Percentiles rank a stretch among this genome's conserved stretches.
Conservation (phyloP, 2,888 invertebrate genomes). For the Eupithecia tripunctaria region DNA sequence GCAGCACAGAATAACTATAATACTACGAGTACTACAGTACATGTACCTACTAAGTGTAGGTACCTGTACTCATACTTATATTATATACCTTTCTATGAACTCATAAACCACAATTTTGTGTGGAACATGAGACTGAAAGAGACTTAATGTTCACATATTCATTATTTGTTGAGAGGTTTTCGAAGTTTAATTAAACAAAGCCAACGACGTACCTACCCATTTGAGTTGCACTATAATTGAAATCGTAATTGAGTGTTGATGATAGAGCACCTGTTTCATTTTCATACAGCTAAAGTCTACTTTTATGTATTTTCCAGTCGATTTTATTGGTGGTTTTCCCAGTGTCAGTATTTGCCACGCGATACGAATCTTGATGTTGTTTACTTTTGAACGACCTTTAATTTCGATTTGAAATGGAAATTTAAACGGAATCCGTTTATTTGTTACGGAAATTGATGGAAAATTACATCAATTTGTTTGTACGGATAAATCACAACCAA, state of each 20-base stretch:
- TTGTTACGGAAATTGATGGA: neutral
- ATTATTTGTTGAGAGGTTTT: neutral
- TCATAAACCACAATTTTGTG: too few relatives aligned
- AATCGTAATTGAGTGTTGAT: neutral
- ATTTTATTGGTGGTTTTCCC: neutral
- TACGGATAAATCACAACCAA: too few relatives aligned
- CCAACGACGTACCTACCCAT: neutral
- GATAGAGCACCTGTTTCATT: neutral
- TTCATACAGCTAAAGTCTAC: neutral
- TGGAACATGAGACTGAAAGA: neutral
- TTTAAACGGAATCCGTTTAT: neutral
- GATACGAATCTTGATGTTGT: neutral
- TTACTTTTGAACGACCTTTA: conserved; percentile 1
- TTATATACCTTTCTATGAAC: too few relatives aligned
- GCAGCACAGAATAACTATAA: too few relatives aligned
- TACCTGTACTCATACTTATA: too few relatives aligned
- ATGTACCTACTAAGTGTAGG: too few relatives aligned
- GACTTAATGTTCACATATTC: neutral
- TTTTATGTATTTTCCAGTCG: neutral
- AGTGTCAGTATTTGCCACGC: neutral
- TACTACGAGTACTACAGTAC: too few relatives aligned
- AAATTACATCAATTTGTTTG: neutral
- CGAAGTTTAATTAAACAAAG: neutral
- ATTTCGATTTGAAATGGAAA: neutral
- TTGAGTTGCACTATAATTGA: neutral